phyloP scores from a whole-genome alignment of 64 coral and sea anemone genomes.

The Dendronephthya gigantea region DNA sequence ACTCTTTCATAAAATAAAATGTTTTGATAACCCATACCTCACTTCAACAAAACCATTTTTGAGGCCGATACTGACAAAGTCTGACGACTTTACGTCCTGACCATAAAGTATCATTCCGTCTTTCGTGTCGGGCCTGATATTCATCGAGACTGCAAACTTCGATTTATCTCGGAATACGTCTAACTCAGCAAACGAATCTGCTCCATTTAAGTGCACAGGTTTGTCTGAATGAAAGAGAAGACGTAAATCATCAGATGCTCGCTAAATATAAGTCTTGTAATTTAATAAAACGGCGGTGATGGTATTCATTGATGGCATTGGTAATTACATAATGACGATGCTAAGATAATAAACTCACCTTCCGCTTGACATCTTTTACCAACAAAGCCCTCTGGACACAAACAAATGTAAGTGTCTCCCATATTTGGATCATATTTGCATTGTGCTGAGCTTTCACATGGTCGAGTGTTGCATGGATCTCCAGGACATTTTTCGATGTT shows the following conservation, averaged over 20 bases:
- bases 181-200: not conserved
- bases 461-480: not conserved
- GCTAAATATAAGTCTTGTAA: not conserved
- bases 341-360: not conserved
- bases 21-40: not conserved
- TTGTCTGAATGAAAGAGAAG: not conserved
- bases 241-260: not conserved
- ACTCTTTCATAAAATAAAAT: not conserved
- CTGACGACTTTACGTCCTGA: not conserved
- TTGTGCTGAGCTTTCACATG: not conserved
- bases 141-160: not conserved
- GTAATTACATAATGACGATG: not conserved
- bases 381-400: not conserved
- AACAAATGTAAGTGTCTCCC: not conserved
- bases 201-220: not conserved
- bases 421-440: not conserved
- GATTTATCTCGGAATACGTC: not conserved
- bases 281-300: not conserved
- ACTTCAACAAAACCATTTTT: not conserved
- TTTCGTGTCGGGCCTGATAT: not conserved
- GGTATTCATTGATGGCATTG: not conserved
- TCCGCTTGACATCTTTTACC: constrained; percentile 1
- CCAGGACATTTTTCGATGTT: not conserved
- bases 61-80: not conserved
- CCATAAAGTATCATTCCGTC: constrained; percentile 7